Base-by-base conservation (phyloP, 1,140 invertebrate species). In the Maniola jurtina region DNA sequence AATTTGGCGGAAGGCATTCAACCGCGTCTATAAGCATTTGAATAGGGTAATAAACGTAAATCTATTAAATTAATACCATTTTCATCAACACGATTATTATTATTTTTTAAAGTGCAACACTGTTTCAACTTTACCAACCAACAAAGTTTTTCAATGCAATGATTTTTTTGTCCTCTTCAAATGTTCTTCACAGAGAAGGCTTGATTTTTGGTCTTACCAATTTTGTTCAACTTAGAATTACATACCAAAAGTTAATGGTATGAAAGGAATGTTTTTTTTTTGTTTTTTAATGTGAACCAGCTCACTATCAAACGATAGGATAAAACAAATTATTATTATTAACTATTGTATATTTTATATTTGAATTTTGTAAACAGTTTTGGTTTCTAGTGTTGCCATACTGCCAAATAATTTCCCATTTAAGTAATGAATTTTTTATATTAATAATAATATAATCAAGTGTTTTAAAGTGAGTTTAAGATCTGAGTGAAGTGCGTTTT, bases 391-490 rank as follows among this genome's bases (percentile, higher is more conserved):
- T 45, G 42, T 45, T 45, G 42, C 42, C 42, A 45, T 45, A 45
- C 42, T 45, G 42, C 42, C 42, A 45, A 45, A 45, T 45, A 45
- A 45, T 45, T 45, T 45, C 11, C 42, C 5, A 45, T 13, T 45
- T 13, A 45, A 45, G 9, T 13, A 45, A 45, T 45, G 9, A 45
- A 45, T 11, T 45, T 45, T 45, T 45, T 8, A 45, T 45, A 5
- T 45, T 45, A 45, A 45, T 13, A 40, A 40, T 6, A 40, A 40
- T 40, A 47, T 64, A n/a, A 57, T 50, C 33, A 45, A 45, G 11
- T 45, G 5, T 45, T 38, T 1, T 9, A 11, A 38, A 38, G 13
- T n/a, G 13, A 45, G 42, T 5, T 11, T n/a, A 11, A 38, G 38
- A 6, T 6, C 38, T 38, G 42, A 45, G 42, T 45, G 1, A 11